A percentile compares a stretch with the other conserved stretches of the same genome.
These are phyloP conservation scores for Paralichthys olivaceus DNA, from an alignment of 2,113 vertebrate genomes.

Conservation along the genomic window DNA sequence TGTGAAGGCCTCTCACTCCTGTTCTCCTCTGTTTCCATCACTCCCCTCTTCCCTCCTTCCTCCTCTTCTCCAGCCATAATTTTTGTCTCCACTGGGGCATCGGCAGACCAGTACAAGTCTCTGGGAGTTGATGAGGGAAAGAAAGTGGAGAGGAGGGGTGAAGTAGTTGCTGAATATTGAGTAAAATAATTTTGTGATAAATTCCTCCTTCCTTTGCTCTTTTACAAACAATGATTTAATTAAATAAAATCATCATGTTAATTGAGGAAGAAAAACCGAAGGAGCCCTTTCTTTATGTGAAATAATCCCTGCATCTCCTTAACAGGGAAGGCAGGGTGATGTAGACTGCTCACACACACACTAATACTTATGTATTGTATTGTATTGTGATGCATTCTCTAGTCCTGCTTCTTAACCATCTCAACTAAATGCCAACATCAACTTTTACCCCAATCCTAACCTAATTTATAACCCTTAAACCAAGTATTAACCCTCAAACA, in stretches of 20 bases:
- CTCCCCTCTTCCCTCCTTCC: conserved; percentile 50
- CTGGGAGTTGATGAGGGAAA: conserved; percentile 12
- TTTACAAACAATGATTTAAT: conserved; percentile 11
- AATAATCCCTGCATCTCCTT: conserved; percentile 16
- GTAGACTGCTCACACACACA: too few species aligned
- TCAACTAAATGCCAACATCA: not conserved
- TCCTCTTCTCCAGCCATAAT: conserved; percentile 43
- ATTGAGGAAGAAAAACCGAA: conserved; percentile 20
- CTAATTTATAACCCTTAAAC: too few species aligned
- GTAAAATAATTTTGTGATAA: not conserved
- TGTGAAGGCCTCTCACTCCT: conserved; percentile 86
- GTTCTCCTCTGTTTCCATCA: conserved; percentile 78
- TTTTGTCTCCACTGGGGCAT: conserved; percentile 42
- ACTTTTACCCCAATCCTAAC: too few species aligned
- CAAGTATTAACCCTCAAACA: not conserved
- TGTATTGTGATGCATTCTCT: too few species aligned
- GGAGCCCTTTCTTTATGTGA: too few species aligned
- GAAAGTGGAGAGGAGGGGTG: conserved; percentile 2
- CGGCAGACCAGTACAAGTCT: conserved; percentile 36
- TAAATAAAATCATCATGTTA: conserved; percentile 12
- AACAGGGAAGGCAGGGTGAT: conserved; percentile 20
- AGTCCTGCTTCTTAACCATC: not conserved
- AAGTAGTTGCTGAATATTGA: not conserved
- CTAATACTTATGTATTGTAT: too few species aligned
- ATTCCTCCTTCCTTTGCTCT: conserved; percentile 5